Conservation (phyloP, 2,113 vertebrate genomes). For the Marmota flaviventris region DNA sequence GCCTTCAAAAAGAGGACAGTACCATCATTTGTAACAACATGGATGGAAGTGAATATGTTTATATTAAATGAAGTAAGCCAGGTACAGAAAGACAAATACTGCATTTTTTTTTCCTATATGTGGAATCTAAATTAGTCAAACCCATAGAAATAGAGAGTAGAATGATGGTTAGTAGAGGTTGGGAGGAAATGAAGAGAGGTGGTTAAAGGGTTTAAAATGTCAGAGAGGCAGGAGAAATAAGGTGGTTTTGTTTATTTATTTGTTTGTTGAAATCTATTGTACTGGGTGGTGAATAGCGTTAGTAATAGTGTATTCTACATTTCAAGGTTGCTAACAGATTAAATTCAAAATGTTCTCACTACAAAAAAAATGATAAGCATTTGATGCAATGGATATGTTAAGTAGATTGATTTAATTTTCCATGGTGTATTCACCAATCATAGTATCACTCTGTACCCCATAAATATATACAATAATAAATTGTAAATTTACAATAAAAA, state of each 20-base stretch:
- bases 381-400: background rate
- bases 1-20: background rate
- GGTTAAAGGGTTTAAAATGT: background rate
- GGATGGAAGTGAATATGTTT: background rate
- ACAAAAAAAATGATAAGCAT: background rate
- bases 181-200: background rate
- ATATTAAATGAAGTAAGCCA: background rate
- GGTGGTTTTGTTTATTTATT: background rate
- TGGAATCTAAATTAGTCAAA: background rate
- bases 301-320: background rate
- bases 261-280: background rate
- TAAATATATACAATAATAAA: background rate
- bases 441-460: background rate
- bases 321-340: background rate
- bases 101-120: background rate
- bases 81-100: background rate
- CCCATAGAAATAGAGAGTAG: background rate
- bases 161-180: background rate
- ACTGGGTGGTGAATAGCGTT: background rate
- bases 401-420: background rate
- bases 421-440: background rate
- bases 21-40: background rate
- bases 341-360: background rate
- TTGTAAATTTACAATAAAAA: background rate
- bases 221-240: background rate